A percentile compares a stretch with the other conserved stretches of the same genome.
phyloP scores from a whole-genome alignment of 2,888 invertebrate species.

The Habrosyne pyritoides region DNA sequence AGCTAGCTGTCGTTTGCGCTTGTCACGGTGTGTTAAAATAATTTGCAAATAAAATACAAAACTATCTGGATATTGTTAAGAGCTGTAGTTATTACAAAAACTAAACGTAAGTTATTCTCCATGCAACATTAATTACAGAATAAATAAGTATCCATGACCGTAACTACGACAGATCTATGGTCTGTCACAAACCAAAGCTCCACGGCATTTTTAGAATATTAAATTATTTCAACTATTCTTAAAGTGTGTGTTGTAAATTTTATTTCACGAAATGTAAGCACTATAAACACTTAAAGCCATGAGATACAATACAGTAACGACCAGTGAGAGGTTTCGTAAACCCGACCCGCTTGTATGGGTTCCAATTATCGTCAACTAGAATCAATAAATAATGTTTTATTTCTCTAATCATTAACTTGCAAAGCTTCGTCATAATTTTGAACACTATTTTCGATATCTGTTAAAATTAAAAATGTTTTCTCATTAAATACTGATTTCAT shows the following conservation, averaged over 20 bases:
- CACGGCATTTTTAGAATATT: neutral
- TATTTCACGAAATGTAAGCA: neutral
- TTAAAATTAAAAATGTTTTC: too few species aligned
- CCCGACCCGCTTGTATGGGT: neutral
- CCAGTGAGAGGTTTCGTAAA: neutral
- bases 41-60: neutral
- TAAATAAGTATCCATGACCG: too few species aligned
- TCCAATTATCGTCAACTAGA: neutral
- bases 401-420: neutral
- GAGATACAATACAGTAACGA: neutral
- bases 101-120: neutral
- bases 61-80: neutral
- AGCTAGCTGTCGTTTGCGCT: constrained; percentile 26
- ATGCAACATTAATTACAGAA: neutral
- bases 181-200: neutral
- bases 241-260: neutral
- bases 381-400: neutral
- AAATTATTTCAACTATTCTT: neutral
- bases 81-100: constrained; percentile 12
- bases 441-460: too few species aligned
- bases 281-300: neutral
- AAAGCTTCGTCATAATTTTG: neutral
- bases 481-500: too few species aligned
- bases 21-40: constrained; percentile 29
- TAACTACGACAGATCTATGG: neutral